These are phyloP conservation scores for Philopedon plagiatum DNA, from an alignment of 2,888 invertebrate species.

Conservation along the genomic window DNA sequence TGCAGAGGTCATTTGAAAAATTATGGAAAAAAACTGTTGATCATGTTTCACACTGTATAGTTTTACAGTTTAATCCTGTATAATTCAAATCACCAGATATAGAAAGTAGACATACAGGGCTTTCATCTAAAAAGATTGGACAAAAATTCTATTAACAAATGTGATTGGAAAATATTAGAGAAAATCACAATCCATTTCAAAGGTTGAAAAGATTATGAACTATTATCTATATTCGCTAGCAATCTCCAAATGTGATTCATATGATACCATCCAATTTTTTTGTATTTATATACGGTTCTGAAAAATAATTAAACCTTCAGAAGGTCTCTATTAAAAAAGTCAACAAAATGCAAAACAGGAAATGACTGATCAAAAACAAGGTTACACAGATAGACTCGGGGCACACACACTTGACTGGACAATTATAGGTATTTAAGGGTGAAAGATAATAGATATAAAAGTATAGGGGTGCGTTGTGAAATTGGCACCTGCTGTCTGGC, in stretches of 20 bases:
- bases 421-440: slow-evolving; percentile 24
- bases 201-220: neutral
- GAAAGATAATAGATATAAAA: slow-evolving; percentile 21
- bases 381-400: neutral
- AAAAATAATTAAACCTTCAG: neutral
- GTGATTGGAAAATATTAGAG: no score
- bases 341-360: neutral
- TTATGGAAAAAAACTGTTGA: no score
- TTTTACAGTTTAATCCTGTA: no score
- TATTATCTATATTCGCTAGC: no score
- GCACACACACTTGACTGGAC: slow-evolving; percentile 21
- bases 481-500: slow-evolving; percentile 16
- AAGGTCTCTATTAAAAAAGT: neutral
- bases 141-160: no score
- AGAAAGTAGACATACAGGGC: no score
- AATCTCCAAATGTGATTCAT: no score
- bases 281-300: neutral
- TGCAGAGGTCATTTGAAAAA: neutral
- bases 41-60: no score
- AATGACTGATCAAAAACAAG: slow-evolving; percentile 3
- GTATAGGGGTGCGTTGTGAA: neutral
- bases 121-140: no score
- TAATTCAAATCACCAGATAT: no score
- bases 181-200: neutral
- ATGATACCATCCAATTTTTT: no score